Conservation (phyloP, 2,888 invertebrate species). For the Exocentrus adspersus region DNA sequence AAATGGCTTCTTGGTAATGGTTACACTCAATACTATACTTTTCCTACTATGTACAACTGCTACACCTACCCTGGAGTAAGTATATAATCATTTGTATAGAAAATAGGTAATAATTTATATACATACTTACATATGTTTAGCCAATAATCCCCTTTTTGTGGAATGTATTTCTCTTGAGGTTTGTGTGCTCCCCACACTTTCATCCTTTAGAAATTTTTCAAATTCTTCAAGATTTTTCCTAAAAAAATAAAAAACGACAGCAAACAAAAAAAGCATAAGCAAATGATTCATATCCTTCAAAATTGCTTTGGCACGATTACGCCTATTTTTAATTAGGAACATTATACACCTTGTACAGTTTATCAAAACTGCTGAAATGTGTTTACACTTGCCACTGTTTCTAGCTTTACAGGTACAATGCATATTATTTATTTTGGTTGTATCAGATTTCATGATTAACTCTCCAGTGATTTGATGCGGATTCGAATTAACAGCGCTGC, state of each 20-base stretch:
- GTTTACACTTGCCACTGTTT: conserved; percentile 20
- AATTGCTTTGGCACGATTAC: conserved; percentile 21
- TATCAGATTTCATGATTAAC: no score
- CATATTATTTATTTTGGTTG: no score
- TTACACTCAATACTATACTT: neutral
- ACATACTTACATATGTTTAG: no score
- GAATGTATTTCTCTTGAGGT: conserved; percentile 19
- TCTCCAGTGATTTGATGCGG: conserved; percentile 9
- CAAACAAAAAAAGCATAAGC: conserved; percentile 5
- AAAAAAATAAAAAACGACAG: conserved; percentile 19
- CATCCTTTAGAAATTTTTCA: conserved; percentile 26
- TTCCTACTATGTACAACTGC: neutral
- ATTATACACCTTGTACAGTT: conserved; percentile 27
- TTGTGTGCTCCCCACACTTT: conserved; percentile 20
- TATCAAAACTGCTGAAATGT: conserved; percentile 24
- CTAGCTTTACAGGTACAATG: conserved; percentile 23
- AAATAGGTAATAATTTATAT: no score
- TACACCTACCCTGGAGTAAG: neutral
- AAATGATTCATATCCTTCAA: conserved; percentile 9
- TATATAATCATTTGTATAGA: no score
- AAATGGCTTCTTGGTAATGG: conserved; percentile 4
- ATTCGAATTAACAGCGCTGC: conserved; percentile 9
- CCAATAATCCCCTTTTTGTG: conserved; percentile 25
- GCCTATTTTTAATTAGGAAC: conserved; percentile 25
- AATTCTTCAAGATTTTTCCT: conserved; percentile 24